phyloP scores from a whole-genome alignment of 2,797 vertebrate genomes.

The Pempheris klunzingeri region DNA sequence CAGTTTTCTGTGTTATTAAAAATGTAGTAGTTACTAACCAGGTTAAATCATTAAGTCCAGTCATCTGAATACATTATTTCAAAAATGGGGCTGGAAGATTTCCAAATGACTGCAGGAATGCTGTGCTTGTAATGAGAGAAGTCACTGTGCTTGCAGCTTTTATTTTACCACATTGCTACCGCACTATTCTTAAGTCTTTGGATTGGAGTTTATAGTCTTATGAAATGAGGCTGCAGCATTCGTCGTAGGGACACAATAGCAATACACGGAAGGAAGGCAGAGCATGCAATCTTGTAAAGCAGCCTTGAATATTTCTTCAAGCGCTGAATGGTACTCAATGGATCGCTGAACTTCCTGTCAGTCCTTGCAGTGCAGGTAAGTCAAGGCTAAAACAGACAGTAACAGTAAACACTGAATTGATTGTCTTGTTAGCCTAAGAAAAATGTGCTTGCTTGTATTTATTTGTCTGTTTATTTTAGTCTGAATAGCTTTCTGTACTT shows the following conservation, averaged over 20 bases:
- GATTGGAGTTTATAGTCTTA: neutral
- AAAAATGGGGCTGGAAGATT: neutral
- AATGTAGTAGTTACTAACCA: neutral
- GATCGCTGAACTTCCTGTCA: neutral
- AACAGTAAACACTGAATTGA: too few relatives aligned
- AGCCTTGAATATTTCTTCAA: neutral
- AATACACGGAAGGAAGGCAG: neutral
- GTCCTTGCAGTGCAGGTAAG: neutral
- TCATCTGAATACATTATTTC: constrained; percentile 16
- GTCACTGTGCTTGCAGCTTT: constrained; percentile 4
- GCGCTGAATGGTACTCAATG: neutral
- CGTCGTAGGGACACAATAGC: neutral
- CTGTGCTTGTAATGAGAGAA: constrained; percentile 1
- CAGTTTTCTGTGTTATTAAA: constrained; percentile 2
- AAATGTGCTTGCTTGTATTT: too few relatives aligned
- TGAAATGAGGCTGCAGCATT: neutral
- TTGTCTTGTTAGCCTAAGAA: too few relatives aligned
- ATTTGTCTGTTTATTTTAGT: too few relatives aligned
- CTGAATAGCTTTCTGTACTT: too few relatives aligned
- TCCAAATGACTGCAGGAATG: constrained; percentile 17
- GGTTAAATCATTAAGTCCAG: constrained; percentile 12
- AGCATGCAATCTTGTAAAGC: neutral
- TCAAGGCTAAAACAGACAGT: neutral
- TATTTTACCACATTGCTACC: neutral
- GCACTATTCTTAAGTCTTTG: neutral